Evolutionary conservation across 2,888 invertebrate genomes (phyloP).

Genomic region (Diaprepes abbreviatus): DNA sequence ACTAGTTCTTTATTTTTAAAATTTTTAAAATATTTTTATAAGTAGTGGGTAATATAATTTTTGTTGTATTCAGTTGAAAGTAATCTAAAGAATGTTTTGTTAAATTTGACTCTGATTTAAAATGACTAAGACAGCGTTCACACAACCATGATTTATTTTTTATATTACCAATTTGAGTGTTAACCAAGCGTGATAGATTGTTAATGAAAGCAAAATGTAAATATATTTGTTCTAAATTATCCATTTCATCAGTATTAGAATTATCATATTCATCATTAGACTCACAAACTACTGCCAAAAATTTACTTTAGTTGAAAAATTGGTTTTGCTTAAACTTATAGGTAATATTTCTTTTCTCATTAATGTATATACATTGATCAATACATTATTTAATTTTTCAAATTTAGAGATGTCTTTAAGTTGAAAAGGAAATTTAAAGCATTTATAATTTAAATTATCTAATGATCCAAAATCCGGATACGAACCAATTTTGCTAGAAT

Average conservation of each 20-base stretch:
- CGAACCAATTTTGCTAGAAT: not conserved
- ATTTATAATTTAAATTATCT: too few species aligned
- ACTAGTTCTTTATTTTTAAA: constrained; percentile 13
- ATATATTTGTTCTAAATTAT: too few species aligned
- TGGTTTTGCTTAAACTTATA: too few species aligned
- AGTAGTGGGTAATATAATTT: not conserved
- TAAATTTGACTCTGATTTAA: not conserved
- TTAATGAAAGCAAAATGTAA: too few species aligned
- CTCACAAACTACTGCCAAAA: not conserved
- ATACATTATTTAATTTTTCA: too few species aligned
- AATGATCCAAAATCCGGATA: constrained; percentile 5
- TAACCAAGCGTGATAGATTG: not conserved
- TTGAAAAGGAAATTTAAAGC: too few species aligned
- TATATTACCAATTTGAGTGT: not conserved
- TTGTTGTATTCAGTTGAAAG: too few species aligned
- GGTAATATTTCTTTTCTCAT: too few species aligned
- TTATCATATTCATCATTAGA: too few species aligned
- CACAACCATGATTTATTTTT: not conserved
- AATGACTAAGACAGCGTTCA: constrained; percentile 2
- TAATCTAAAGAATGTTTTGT: not conserved
- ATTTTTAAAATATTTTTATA: not conserved
- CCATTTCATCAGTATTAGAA: too few species aligned
- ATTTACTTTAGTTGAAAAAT: not conserved
- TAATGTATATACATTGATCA: too few species aligned
- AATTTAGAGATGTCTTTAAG: not conserved